phyloP scores from a whole-genome alignment of 2,797 vertebrate species.

The Manis javanica region DNA sequence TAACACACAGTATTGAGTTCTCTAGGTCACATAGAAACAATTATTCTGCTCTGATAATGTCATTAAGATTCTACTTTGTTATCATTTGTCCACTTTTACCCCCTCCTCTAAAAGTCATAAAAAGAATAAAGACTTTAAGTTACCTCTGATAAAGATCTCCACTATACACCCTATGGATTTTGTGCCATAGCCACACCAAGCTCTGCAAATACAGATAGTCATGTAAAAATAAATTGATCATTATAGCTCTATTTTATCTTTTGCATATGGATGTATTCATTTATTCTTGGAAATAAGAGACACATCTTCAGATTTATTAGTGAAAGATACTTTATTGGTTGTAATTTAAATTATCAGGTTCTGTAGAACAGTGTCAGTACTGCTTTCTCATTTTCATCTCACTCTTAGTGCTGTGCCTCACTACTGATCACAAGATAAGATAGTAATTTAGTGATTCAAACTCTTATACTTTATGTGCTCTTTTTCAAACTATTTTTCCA shows the following conservation, averaged over 20 bases:
- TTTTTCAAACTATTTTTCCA: slow-evolving; percentile 21
- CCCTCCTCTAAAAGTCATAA: background rate
- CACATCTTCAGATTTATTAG: background rate
- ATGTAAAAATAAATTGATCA: background rate
- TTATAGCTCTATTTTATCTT: background rate
- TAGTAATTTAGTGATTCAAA: slow-evolving; percentile 8
- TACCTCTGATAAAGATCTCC: background rate
- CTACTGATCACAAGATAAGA: background rate
- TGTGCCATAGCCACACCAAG: background rate
- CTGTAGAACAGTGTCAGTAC: background rate
- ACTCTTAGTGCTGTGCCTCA: background rate
- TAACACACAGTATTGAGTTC: background rate
- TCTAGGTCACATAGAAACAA: background rate
- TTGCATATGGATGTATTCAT: background rate
- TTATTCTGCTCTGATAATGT: background rate
- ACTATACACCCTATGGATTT: background rate
- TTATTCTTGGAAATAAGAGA: background rate
- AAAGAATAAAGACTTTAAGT: background rate
- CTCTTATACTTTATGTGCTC: background rate
- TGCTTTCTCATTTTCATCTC: background rate
- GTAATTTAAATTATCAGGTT: background rate
- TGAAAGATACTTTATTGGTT: background rate
- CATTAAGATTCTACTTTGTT: background rate
- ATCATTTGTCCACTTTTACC: background rate
- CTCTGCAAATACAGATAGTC: background rate